Evolutionary conservation across 2,113 vertebrate genomes (phyloP).

Genomic region (Sander lucioperca): DNA sequence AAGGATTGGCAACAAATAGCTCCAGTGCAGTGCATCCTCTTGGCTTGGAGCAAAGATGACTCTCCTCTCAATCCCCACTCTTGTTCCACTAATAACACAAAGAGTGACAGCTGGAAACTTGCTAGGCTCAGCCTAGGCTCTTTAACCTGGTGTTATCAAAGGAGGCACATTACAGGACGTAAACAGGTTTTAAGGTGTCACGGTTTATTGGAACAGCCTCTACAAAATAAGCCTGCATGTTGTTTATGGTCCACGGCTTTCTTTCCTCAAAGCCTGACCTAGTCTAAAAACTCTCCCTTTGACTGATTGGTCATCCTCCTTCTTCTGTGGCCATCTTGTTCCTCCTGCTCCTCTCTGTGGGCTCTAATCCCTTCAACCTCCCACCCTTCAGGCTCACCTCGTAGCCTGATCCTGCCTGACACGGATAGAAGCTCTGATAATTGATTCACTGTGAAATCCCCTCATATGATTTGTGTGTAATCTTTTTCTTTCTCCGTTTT

Average conservation of each 20-base stretch:
- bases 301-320: slow-evolving; percentile 39
- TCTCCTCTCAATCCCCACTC: slow-evolving; percentile 29
- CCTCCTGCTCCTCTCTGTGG: slow-evolving; percentile 3
- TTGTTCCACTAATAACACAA: slow-evolving; percentile 36
- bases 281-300: slow-evolving; percentile 33
- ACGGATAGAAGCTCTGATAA: slow-evolving; percentile 53
- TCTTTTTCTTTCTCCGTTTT: slow-evolving; percentile 29
- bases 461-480: slow-evolving; percentile 46
- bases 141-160: slow-evolving; percentile 38
- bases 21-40: slow-evolving; percentile 15
- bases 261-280: slow-evolving; percentile 22
- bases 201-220: neutral
- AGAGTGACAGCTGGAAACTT: slow-evolving; percentile 41
- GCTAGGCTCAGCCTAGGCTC: slow-evolving; percentile 25
- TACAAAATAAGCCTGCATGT: slow-evolving; percentile 15
- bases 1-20: slow-evolving; percentile 29
- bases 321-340: slow-evolving; percentile 37
- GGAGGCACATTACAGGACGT: slow-evolving; percentile 25
- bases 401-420: slow-evolving; percentile 38
- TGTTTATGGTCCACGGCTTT: slow-evolving; percentile 22
- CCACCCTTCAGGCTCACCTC: slow-evolving; percentile 56
- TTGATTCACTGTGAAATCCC: slow-evolving; percentile 68
- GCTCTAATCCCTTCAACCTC: slow-evolving; percentile 53
- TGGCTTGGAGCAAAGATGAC: slow-evolving; percentile 14
- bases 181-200: slow-evolving; percentile 17